Conservation (phyloP, 2,888 invertebrate species). For the Hetaerina titia region DNA sequence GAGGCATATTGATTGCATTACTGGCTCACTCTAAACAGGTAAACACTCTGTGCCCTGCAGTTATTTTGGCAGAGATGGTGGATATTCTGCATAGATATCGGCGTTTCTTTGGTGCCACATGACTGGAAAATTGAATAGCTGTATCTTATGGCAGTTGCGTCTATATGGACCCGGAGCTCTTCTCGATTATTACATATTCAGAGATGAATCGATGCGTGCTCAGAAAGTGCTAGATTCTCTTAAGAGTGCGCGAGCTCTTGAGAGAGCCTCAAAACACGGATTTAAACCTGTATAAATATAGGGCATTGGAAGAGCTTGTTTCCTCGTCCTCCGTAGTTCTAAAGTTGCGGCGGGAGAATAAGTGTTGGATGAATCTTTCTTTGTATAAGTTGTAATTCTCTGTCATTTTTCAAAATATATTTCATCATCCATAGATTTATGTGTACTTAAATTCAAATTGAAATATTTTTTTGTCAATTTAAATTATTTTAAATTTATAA, state of each 20-base stretch:
- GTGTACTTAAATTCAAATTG: no score
- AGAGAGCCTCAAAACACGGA: background rate
- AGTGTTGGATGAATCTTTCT: background rate
- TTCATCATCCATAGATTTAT: background rate
- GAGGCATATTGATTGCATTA: background rate
- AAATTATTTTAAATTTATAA: no score
- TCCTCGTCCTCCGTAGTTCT: background rate
- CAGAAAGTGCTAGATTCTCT: constrained; percentile 3
- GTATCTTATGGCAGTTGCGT: background rate
- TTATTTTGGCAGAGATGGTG: background rate
- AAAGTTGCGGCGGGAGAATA: background rate
- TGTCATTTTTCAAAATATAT: background rate
- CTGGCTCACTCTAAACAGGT: constrained; percentile 3
- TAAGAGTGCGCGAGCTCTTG: background rate
- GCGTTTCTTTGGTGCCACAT: constrained; percentile 9
- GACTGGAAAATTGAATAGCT: constrained; percentile 26
- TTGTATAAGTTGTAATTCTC: background rate
- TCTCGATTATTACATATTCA: background rate
- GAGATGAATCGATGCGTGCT: background rate
- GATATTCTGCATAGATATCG: background rate
- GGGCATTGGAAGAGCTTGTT: background rate
- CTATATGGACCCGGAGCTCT: background rate
- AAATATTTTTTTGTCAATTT: no score
- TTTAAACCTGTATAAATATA: background rate
- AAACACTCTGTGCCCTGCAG: constrained; percentile 18